A percentile compares a stretch with the other conserved stretches of the same genome.
Evolutionary conservation across 2,113 vertebrate species (phyloP).

Genomic region (Leptosomus discolor): DNA sequence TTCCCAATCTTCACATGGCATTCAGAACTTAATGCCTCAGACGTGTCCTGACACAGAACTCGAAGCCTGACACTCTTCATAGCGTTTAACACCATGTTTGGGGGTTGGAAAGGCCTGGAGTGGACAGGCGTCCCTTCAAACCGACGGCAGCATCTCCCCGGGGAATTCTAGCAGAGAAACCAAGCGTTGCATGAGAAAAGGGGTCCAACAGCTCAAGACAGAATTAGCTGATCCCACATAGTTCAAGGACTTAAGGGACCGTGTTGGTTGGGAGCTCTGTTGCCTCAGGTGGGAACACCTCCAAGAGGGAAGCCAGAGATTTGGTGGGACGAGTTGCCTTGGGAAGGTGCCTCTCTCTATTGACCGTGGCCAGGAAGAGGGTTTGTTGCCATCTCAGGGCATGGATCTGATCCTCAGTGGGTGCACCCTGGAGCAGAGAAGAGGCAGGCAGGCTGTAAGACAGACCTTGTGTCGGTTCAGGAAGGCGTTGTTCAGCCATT

Average conservation of each 20-base stretch:
- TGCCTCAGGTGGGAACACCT: background rate
- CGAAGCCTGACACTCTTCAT: background rate
- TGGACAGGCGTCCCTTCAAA: background rate
- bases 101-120: background rate
- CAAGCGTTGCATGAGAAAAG: rapidly evolving
- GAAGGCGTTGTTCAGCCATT: background rate
- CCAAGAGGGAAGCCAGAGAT: background rate
- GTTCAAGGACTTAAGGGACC: background rate
- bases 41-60: background rate
- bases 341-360: background rate
- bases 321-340: background rate
- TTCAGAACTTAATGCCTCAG: background rate
- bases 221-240: rapidly evolving
- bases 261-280: rapidly evolving
- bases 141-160: rapidly evolving
- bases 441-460: background rate
- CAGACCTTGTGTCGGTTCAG: background rate
- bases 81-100: background rate
- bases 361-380: background rate
- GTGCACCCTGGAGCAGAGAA: background rate
- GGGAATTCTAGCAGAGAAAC: background rate
- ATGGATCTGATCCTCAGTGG: background rate
- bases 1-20: background rate
- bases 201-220: rapidly evolving
- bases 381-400: background rate